Evolutionary conservation across 2,113 vertebrate species (phyloP).

Genomic region (Nothoprocta perdicaria): DNA sequence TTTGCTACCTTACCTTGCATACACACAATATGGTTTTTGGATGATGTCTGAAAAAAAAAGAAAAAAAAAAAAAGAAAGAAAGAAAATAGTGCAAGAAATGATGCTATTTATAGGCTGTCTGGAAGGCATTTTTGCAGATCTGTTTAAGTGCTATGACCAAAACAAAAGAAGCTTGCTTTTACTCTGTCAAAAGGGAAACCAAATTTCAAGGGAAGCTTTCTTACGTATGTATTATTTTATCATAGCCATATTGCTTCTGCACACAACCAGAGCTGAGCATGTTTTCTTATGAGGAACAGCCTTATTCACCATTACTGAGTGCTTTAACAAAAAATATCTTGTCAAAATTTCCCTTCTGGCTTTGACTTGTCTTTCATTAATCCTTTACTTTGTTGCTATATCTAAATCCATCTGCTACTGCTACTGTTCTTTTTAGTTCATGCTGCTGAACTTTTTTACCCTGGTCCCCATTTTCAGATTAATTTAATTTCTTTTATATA

Average conservation of each 20-base stretch:
- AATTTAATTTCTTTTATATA: not conserved
- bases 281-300: not conserved
- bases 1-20: not conserved
- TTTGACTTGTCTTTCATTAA: not conserved
- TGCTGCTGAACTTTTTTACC: fast-evolving
- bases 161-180: not conserved
- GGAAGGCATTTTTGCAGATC: not conserved
- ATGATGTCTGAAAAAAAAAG: not conserved
- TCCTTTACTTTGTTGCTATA: not conserved
- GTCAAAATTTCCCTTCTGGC: not conserved
- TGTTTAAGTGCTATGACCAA: not conserved
- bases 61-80: not conserved
- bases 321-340: not conserved
- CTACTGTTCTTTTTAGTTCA: not conserved
- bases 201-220: not conserved
- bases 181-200: not conserved
- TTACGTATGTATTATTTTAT: not conserved
- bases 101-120: not conserved
- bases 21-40: not conserved
- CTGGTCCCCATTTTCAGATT: not conserved
- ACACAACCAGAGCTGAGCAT: not conserved
- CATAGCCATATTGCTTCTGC: not conserved
- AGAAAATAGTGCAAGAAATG: not conserved
- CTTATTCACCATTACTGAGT: not conserved
- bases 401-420: not conserved